phyloP scores from a whole-genome alignment of 2,113 vertebrate species.

The Rhynchomys soricoides region DNA sequence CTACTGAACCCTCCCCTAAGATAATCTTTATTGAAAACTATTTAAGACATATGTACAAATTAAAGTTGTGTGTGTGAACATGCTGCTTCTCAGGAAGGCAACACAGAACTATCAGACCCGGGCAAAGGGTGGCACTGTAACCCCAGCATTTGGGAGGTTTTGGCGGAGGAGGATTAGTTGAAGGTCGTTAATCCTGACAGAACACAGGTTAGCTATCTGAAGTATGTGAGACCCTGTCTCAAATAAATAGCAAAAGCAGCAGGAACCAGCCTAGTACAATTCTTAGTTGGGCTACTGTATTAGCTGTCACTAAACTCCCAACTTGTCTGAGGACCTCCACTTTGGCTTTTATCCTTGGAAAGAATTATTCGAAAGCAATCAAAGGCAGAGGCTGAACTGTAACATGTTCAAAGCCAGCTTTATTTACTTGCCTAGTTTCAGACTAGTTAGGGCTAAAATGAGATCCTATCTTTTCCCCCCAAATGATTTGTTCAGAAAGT shows the following conservation, averaged over 20 bases:
- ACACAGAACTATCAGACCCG: neutral
- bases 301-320: neutral
- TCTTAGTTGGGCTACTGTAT: neutral
- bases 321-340: neutral
- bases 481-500: neutral
- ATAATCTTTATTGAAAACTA: neutral
- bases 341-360: neutral
- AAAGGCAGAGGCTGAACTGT: neutral
- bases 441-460: neutral
- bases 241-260: neutral
- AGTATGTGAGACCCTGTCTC: neutral
- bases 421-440: neutral
- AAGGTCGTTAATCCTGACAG: neutral
- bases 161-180: neutral
- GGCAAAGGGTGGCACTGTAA: neutral
- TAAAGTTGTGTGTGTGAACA: neutral
- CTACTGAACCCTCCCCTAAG: neutral
- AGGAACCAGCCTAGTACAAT: neutral
- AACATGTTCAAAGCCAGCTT: neutral
- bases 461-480: neutral
- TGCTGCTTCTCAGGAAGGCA: neutral
- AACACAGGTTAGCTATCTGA: neutral
- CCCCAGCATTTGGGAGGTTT: neutral
- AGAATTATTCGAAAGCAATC: neutral
- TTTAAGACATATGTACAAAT: neutral